Conservation (phyloP, 2,113 vertebrate species). For the Caranx ignobilis region DNA sequence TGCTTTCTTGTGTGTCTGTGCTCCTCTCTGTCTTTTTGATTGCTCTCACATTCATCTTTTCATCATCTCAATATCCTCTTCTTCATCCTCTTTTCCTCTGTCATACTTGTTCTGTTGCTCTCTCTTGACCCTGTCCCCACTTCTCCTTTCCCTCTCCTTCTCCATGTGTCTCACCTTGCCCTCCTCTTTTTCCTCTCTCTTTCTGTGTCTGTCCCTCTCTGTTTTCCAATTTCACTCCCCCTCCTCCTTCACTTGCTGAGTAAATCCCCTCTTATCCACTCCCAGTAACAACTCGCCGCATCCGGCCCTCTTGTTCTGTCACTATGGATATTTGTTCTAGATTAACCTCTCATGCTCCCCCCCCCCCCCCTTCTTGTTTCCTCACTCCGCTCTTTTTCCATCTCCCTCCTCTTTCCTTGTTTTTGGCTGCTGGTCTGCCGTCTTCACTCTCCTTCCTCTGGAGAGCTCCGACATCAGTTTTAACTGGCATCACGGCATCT, state of each 20-base stretch:
- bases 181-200: constrained; percentile 17
- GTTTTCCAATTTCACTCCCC: constrained; percentile 60
- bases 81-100: background rate
- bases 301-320: constrained; percentile 72
- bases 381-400: constrained; percentile 25
- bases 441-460: constrained; percentile 29
- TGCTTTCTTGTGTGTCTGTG: constrained; percentile 9
- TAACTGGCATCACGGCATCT: constrained; percentile 57
- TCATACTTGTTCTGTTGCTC: constrained; percentile 11
- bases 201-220: constrained; percentile 22
- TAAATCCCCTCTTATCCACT: constrained; percentile 77
- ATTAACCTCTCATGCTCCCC: constrained; percentile 70
- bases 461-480: constrained; percentile 70
- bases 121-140: constrained; percentile 9
- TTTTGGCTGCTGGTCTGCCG: constrained; percentile 27
- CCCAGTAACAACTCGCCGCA: constrained; percentile 64
- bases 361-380: constrained; percentile 20
- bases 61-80: constrained; percentile 23
- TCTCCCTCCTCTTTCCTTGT: background rate
- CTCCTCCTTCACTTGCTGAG: constrained; percentile 53
- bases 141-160: constrained; percentile 14
- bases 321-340: constrained; percentile 76
- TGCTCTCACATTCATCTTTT: constrained; percentile 2
- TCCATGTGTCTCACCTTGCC: constrained; percentile 20
- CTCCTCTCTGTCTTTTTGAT: constrained; percentile 27